Percentiles rank a stretch among this genome's conserved stretches.
phyloP scores from a whole-genome alignment of 2,797 vertebrate species.

The Ataeniobius toweri region DNA sequence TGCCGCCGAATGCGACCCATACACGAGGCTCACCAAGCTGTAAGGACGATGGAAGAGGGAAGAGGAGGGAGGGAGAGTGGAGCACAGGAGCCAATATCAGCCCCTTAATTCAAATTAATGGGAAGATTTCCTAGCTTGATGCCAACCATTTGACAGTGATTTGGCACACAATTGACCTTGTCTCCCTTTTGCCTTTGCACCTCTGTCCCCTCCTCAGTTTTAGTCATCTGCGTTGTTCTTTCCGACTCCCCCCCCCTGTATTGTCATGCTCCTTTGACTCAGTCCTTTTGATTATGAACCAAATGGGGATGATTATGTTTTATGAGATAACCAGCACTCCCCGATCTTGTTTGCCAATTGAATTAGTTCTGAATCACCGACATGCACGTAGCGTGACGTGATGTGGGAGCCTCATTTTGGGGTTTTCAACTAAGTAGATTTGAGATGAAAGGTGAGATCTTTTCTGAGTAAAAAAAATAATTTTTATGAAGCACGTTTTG shows the following conservation, averaged over 20 bases:
- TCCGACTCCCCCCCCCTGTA: conserved; percentile 24
- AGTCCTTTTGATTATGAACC: conserved; percentile 66
- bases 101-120: conserved; percentile 76
- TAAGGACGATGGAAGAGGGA: conserved; percentile 41
- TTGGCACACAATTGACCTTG: conserved; percentile 76
- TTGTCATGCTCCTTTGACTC: conserved; percentile 47
- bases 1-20: conserved; percentile 56
- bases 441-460: neutral
- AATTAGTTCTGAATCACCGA: conserved; percentile 50
- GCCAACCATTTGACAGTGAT: conserved; percentile 65
- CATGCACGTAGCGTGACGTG: conserved; percentile 17
- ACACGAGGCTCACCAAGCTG: conserved; percentile 58
- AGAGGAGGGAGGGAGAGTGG: conserved; percentile 1
- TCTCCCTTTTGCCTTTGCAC: conserved; percentile 45
- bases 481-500: neutral
- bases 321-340: conserved; percentile 57
- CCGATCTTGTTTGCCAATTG: conserved; percentile 51
- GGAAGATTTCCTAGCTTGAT: conserved; percentile 79
- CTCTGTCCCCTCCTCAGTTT: conserved; percentile 43
- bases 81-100: conserved; percentile 42
- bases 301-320: conserved; percentile 56
- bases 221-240: conserved; percentile 12
- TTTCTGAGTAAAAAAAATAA: neutral
- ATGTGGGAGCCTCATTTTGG: conserved; percentile 17
- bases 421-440: neutral